A percentile compares a stretch with the other conserved stretches of the same genome.
Evolutionary conservation across 2,797 vertebrate genomes (phyloP).

Genomic region (Hydrolagus colliei): DNA sequence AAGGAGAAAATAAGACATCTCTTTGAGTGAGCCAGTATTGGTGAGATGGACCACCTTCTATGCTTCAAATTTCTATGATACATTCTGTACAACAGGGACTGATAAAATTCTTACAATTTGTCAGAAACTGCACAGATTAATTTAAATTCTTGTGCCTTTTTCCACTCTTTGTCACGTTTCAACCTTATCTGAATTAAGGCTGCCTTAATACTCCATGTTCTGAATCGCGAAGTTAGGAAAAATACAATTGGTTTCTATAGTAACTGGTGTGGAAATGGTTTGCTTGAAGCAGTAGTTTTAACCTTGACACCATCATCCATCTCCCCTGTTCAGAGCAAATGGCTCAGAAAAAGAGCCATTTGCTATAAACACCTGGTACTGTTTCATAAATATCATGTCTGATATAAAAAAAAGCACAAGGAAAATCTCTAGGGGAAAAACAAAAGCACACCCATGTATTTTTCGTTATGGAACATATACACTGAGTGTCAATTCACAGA

Average conservation of each 20-base stretch:
- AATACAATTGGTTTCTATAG: conserved; percentile 41
- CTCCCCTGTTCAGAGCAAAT: conserved; percentile 36
- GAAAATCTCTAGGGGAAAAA: too few relatives aligned
- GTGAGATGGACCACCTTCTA: too few relatives aligned
- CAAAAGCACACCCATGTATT: too few relatives aligned
- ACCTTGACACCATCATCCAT: conserved; percentile 38
- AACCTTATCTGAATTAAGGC: background rate
- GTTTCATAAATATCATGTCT: conserved; percentile 38
- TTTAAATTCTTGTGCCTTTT: background rate
- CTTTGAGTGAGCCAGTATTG: too few relatives aligned
- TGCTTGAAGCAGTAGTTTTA: conserved; percentile 38
- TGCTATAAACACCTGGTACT: conserved; percentile 35
- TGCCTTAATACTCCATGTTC: background rate
- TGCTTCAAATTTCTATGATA: too few relatives aligned
- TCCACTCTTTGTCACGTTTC: background rate
- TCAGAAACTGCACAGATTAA: background rate
- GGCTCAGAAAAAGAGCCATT: conserved; percentile 34
- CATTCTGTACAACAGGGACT: too few relatives aligned
- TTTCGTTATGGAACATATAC: too few relatives aligned
- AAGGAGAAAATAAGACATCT: too few relatives aligned
- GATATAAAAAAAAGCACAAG: conserved; percentile 20
- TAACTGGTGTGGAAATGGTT: conserved; percentile 38
- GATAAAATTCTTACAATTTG: background rate
- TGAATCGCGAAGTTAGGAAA: background rate
- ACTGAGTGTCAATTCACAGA: too few relatives aligned